phyloP scores from a whole-genome alignment of 2,113 vertebrate genomes.

The Turdus rufiventris region DNA sequence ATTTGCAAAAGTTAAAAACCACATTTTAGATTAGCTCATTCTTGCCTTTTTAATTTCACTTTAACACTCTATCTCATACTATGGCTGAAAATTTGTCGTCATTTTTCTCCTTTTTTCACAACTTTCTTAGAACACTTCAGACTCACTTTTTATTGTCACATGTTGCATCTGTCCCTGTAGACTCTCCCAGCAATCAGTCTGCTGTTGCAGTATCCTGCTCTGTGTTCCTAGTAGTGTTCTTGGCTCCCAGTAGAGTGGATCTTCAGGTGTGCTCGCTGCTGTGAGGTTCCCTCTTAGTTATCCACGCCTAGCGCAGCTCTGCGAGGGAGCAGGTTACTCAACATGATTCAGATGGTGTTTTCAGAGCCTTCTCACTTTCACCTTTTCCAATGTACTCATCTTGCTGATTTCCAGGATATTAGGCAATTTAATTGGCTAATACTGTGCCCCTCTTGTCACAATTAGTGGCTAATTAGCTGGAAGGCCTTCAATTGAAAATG shows the following conservation, averaged over 20 bases:
- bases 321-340: conserved; percentile 58
- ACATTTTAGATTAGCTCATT: conserved; percentile 77
- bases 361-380: conserved; percentile 70
- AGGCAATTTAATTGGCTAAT: conserved; percentile 66
- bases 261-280: conserved; percentile 3
- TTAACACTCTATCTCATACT: conserved; percentile 78
- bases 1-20: conserved; percentile 69
- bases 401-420: conserved; percentile 38
- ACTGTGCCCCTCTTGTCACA: conserved; percentile 50
- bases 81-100: conserved; percentile 78
- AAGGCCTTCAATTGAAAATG: conserved; percentile 36
- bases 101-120: conserved; percentile 78
- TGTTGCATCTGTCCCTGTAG: conserved; percentile 79
- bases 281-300: conserved; percentile 63
- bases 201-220: conserved; percentile 67
- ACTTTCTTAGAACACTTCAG: conserved; percentile 78
- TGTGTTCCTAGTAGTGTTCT: conserved; percentile 72
- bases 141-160: conserved; percentile 79
- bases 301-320: conserved; percentile 48
- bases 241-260: conserved; percentile 61
- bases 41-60: conserved; percentile 82
- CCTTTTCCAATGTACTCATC: conserved; percentile 66
- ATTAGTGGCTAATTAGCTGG: conserved; percentile 55
- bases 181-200: conserved; percentile 65
- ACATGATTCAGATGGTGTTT: conserved; percentile 14